Base-by-base conservation (phyloP, 2,797 vertebrate species). In the Chaetophractus vellerosus region DNA sequence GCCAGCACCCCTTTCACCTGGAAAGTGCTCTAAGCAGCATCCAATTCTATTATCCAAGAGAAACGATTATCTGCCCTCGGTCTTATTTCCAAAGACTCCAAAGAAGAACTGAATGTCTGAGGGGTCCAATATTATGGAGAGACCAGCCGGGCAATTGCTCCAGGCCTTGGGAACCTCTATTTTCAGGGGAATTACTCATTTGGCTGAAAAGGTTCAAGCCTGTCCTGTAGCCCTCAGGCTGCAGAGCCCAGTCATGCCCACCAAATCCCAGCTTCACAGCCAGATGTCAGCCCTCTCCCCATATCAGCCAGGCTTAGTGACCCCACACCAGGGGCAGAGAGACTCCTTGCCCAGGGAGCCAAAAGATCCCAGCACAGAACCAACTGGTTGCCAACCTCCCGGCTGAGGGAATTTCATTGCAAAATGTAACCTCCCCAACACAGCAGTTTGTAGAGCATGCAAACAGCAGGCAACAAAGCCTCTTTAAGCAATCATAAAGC, bases 61-160 rank as follows among this genome's bases (percentile, higher is more conserved):
- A 59, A 90, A 94, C 71, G 93, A 96, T 84, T 71, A 83, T 93
- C 75, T 96, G 96, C 72, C 93, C 85, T 81, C 55, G 79, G 85
- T 93, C 92, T 95, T 83, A 92, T 6, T 90, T 83, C 64, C 79
- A 61, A 90, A 92, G 84, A 61, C 52, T 88, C 88, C 36, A 24
- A 48, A 90, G 90, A 85, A 87, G 90, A 85, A 87, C 94, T 61
- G 36, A 93, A 28, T 31, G 21, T 94, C 75, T 80, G 36, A 81
- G 76, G 55, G 69, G 48, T 15, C 38, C 33, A 23, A 84, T 87
- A 87, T n/a, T 75, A 33, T 59, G 66, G 11, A 93, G 26, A 76
- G 31, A 76, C 36, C 21, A n/a, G 75, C 50, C 59, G 57, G 59
- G 31, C 92, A 78, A 36, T 57, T 90, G 78, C 81, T 38, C n/a